These are phyloP conservation scores for Pachyramphus minor DNA, from an alignment of 2,113 vertebrate genomes.

Conservation along the genomic window DNA sequence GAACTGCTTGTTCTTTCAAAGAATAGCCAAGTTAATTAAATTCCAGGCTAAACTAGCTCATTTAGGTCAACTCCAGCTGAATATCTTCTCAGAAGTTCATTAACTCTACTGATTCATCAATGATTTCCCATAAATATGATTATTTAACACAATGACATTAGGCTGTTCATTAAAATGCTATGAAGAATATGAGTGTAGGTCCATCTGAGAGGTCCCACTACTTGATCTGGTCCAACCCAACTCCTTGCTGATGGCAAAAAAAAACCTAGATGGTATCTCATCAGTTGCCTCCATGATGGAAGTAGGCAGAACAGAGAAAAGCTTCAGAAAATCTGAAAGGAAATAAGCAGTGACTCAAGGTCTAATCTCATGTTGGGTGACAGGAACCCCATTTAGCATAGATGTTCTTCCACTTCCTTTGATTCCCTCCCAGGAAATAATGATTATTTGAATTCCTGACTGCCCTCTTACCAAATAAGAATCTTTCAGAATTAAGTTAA, in stretches of 20 bases:
- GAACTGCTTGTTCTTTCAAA: constrained; percentile 6
- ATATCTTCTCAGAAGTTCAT: background rate
- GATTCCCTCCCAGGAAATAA: background rate
- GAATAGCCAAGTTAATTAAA: constrained; percentile 7
- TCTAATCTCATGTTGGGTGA: background rate
- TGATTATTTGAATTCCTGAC: background rate
- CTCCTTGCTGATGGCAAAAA: background rate
- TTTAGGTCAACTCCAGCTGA: background rate
- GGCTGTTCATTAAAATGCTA: background rate
- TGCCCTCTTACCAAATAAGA: background rate
- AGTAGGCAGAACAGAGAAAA: background rate
- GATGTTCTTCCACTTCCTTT: background rate
- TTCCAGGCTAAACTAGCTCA: background rate
- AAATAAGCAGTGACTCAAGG: background rate
- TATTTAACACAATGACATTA: background rate
- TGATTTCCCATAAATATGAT: background rate
- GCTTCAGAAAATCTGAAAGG: background rate
- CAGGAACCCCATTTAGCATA: background rate
- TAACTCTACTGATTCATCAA: background rate
- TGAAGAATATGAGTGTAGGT: background rate
- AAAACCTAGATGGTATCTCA: background rate
- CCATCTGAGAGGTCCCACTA: background rate
- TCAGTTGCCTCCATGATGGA: background rate
- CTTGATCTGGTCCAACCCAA: background rate
- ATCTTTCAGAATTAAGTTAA: background rate